These are phyloP conservation scores for Drosophila phalerata DNA, from an alignment of 2,888 invertebrate species.

Conservation along the genomic window DNA sequence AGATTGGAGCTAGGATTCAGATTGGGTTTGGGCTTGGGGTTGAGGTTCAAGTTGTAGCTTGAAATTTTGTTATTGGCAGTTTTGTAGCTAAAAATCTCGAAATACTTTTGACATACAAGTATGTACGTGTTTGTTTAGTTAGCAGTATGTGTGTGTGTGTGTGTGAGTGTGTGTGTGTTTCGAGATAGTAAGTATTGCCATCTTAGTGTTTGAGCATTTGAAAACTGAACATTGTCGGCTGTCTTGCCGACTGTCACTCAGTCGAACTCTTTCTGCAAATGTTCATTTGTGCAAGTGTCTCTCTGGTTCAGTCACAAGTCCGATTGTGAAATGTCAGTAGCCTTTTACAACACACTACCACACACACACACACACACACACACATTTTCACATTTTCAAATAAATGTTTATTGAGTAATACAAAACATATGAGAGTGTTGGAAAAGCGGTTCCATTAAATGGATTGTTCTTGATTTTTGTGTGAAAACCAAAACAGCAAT, in stretches of 20 bases:
- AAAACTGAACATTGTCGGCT: conserved; percentile 80
- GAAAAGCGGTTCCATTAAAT: conserved; percentile 40
- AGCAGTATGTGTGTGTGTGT: conserved; percentile 39
- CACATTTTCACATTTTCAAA: conserved; percentile 25
- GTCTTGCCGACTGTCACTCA: conserved; percentile 80
- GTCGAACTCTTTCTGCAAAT: conserved; percentile 65
- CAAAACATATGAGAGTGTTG: conserved; percentile 19
- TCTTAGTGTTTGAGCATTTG: conserved; percentile 70
- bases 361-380: too few species aligned
- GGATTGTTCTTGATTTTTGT: conserved; percentile 46
- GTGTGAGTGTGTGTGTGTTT: conserved; percentile 36
- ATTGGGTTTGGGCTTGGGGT: neutral
- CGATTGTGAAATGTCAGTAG: conserved; percentile 67
- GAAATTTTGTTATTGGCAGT: conserved; percentile 74
- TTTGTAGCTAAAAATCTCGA: conserved; percentile 77
- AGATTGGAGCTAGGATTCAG: neutral
- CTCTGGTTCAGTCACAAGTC: conserved; percentile 60
- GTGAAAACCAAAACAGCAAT: conserved; percentile 25
- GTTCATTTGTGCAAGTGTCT: conserved; percentile 70
- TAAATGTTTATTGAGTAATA: conserved; percentile 43
- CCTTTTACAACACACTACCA: conserved; percentile 33
- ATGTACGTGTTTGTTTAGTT: conserved; percentile 69
- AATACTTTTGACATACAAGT: conserved; percentile 77
- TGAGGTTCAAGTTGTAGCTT: conserved; percentile 15
- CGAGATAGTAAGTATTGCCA: conserved; percentile 59